Base-by-base conservation (phyloP, 1,140 invertebrate genomes). In the Gyrodactylus bullatarudis region DNA sequence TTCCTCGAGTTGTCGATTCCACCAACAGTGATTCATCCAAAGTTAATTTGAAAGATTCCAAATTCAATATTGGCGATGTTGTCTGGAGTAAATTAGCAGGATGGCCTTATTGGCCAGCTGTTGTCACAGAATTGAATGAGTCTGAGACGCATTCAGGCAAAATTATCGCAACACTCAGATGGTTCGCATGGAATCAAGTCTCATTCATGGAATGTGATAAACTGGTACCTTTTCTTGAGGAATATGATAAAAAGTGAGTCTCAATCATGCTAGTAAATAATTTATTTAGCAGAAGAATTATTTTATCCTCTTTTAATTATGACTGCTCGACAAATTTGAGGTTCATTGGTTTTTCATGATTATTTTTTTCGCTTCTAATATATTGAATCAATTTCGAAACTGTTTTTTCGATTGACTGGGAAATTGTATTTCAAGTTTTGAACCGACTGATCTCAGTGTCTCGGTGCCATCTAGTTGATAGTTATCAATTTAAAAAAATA, bases 181-280 rank as follows among this genome's bases (percentile, higher is more conserved):
- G 70, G 70, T 71, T 23, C 26, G 70, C 70, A 16, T 71, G 70
- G 70, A 71, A 71, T 24, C 21, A 71, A n/a, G 24, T 71, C 16
- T 71, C 70, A 1, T 71, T 71, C 26, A 26, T 71, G 1, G 24
- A 71, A 25, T 21, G 21, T 19, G 24, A 71, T 20, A 71, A 71
- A 20, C 23, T 71, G 1, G 8, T 25, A 20, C 70, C 21, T 26
- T 71, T 71, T 24, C 20, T 16, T 26, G 1, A 2, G n/a, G 2
- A 71, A 23, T 71, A 54, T n/a, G n/a, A n/a, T 54, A 54, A 54
- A 16, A 54, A 54, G 34, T 54, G 34, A 54, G 34, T 54, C 8
- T 54, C n/a, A 16, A 54, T 54, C n/a, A 54, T 8, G 8, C 34
- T 16, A 16, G 8, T 54, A n/a, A 16, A 54, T 54, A 16, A n/a